phyloP scores from a whole-genome alignment of 2,888 invertebrate genomes.

The Cotesia congregata region DNA sequence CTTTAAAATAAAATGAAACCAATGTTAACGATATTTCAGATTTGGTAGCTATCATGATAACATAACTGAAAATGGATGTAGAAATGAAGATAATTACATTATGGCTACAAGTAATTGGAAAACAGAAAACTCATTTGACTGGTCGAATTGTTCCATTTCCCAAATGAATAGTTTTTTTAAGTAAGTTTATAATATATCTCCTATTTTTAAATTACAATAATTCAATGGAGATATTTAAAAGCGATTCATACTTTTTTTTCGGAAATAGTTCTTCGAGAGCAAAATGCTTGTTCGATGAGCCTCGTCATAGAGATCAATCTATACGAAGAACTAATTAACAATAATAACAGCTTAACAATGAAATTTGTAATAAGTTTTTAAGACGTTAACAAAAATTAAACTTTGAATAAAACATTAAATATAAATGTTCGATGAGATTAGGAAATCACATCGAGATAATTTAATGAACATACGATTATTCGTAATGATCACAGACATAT shows the following conservation, averaged over 20 bases:
- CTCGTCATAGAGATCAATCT: neutral
- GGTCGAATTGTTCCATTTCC: conserved; percentile 38
- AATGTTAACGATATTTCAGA: conserved; percentile 26
- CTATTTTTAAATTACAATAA: neutral
- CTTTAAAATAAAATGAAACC: neutral
- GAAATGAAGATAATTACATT: conserved; percentile 18
- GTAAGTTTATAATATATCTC: neutral
- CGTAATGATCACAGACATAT: too few species aligned
- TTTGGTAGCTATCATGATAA: conserved; percentile 43
- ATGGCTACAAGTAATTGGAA: conserved; percentile 36
- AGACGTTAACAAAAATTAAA: too few species aligned
- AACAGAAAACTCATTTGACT: conserved; percentile 37
- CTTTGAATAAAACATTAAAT: too few species aligned
- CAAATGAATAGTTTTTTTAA: conserved; percentile 14
- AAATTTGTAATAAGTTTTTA: too few species aligned
- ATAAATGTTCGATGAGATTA: too few species aligned
- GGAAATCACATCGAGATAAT: too few species aligned
- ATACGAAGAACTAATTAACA: neutral
- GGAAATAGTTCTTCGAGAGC: too few species aligned
- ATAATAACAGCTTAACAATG: too few species aligned
- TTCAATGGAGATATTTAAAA: neutral
- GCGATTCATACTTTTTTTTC: neutral
- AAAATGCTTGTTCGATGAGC: neutral
- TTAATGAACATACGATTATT: too few species aligned
- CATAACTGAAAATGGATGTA: neutral